A percentile compares a stretch with the other conserved stretches of the same genome.
Conservation (phyloP, 2,888 invertebrate species). For the Drosophila atripex region DNA sequence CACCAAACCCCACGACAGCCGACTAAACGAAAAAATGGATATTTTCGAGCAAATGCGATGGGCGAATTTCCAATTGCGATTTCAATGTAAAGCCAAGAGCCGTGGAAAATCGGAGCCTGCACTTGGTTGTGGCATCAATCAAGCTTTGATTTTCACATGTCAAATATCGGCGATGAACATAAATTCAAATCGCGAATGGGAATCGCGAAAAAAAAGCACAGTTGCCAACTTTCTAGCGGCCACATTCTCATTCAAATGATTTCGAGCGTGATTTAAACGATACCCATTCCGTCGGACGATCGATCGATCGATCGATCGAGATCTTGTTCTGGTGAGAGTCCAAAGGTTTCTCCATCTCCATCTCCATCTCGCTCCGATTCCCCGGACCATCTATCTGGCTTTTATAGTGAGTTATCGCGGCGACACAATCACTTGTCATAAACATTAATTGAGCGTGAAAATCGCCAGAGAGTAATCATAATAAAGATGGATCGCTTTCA, state of each 20-base stretch:
- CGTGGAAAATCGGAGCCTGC: constrained; percentile 23
- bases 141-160: constrained; percentile 79
- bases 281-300: constrained; percentile 26
- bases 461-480: constrained; percentile 52
- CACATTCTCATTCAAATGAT: constrained; percentile 47
- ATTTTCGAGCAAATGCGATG: background rate
- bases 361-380: constrained; percentile 2
- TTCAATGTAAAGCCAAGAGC: constrained; percentile 15
- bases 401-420: constrained; percentile 46
- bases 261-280: constrained; percentile 46
- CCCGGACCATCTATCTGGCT: constrained; percentile 3
- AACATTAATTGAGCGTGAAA: constrained; percentile 67
- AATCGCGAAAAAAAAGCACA: constrained; percentile 1
- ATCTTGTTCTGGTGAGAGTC: constrained; percentile 37
- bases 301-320: constrained; percentile 21
- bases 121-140: constrained; percentile 74
- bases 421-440: constrained; percentile 80
- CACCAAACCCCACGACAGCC: background rate
- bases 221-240: constrained; percentile 63
- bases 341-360: constrained; percentile 29
- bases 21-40: background rate
- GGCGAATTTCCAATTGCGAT: constrained; percentile 26
- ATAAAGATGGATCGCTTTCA: constrained; percentile 72
- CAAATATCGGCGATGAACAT: constrained; percentile 64
- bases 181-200: constrained; percentile 69